Base-by-base conservation (phyloP, 2,113 vertebrate species). In the Hystrix brachyura region DNA sequence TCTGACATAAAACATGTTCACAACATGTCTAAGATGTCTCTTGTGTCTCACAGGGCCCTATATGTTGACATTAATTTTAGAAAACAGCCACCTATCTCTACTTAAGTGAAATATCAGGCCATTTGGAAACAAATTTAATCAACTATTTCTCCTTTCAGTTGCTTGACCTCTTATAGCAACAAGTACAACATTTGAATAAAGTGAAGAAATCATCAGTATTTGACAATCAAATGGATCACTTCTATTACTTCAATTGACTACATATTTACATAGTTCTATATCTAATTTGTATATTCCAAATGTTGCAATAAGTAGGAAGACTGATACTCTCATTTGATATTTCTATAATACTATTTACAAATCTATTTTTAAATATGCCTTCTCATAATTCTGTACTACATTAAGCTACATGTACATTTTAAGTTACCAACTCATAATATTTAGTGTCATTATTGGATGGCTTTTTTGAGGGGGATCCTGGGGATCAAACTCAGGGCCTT, bases 291-390 rank as follows among this genome's bases (percentile, higher is more conserved):
- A 32, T 79, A 65, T 82, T 53, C 4, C 51, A 76, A 34, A 51
- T 64, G 11, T 59, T 83, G n/a, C 5, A 79, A 25, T 78, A 59
- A 65, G 1, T 72, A 79, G 23, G 14, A 94, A 93, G 2, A 65
- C 1, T 2, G 57, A 79, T 69, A 79, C 4, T 95, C 23, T 3
- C 14, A 91, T 7, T 87, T 81, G 43, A 15, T 85, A 46, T 38
- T 34, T 92, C 60, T 79, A 43, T 78, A 81, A 81, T 76, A n/a
- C 62, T 85, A 91, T 15, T 69, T 81, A 67, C 8, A 84, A 88
- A 60, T 12, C 8, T 84, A 62, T 87, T 78, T 88, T 92, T 60
- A 69, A 92, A 59, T 19, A 71, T 38, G 8, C 12, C 48, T 86
- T 84, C 3, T 65, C 13, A 72, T 27, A 87, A 84, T 69, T 92